Evolutionary conservation across 1,140 invertebrate genomes (phyloP).

Genomic region (Alviniconcha marisindica): DNA sequence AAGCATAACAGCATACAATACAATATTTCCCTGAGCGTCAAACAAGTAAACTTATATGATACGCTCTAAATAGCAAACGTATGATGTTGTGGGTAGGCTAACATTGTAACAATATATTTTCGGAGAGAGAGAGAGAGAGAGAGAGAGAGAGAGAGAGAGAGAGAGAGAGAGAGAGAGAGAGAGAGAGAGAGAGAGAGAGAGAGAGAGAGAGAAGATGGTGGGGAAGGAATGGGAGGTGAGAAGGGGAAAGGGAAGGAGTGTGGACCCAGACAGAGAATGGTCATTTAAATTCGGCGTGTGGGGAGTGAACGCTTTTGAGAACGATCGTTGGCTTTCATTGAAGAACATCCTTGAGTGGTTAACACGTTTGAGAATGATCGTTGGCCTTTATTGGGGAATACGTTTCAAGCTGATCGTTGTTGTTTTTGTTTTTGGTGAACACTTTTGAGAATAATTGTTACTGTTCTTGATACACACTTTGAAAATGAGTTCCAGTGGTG

Average conservation of each 20-base stretch:
- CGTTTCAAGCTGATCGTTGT: no score
- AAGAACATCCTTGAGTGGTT: neutral
- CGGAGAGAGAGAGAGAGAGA: neutral
- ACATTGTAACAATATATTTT: neutral
- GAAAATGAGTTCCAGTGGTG: no score
- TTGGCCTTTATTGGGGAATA: no score
- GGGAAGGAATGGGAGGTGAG: neutral
- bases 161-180: neutral
- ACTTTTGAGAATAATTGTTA: no score
- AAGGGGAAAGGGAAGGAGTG: neutral
- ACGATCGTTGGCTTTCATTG: neutral
- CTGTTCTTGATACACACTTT: neutral
- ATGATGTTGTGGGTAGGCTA: neutral
- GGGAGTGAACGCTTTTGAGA: neutral
- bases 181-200: neutral
- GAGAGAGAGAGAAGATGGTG: neutral
- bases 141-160: conserved; percentile 4
- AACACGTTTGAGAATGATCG: neutral
- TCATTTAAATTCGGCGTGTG: neutral
- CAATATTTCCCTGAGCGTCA: neutral
- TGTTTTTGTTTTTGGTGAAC: no score
- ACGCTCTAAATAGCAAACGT: neutral
- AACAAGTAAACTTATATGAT: neutral
- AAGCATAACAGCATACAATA: neutral
- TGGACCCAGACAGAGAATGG: neutral